Conservation (phyloP, 2,797 vertebrate species). For the Parauchenoglanis punctatus region DNA sequence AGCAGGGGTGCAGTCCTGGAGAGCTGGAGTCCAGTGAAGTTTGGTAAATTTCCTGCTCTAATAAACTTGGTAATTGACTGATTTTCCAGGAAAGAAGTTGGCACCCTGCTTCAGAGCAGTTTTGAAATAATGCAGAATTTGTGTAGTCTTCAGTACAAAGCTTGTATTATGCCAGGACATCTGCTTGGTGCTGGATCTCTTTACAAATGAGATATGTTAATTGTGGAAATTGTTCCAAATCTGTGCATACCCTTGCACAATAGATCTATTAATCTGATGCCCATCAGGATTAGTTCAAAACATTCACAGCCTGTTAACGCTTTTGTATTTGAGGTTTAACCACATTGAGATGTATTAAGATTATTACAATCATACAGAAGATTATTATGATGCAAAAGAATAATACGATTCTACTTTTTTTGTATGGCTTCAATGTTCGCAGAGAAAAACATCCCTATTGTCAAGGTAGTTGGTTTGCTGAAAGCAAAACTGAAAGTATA, state of each 20-base stretch:
- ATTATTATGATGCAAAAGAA: background rate
- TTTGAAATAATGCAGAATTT: constrained; percentile 4
- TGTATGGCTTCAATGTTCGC: background rate
- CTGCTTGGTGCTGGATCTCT: background rate
- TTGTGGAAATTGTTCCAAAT: constrained; percentile 8
- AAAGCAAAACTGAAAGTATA: background rate
- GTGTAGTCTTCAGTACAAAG: constrained; percentile 15
- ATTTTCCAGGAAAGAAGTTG: constrained; percentile 6
- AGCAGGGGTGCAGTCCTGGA: background rate
- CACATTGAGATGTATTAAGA: background rate
- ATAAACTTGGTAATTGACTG: background rate
- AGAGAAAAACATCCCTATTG: background rate
- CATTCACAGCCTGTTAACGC: background rate
- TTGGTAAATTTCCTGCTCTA: constrained; percentile 1
- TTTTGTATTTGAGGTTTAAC: background rate
- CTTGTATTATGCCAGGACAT: constrained; percentile 6
- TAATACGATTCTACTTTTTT: background rate
- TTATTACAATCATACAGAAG: background rate
- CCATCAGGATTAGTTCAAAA: background rate
- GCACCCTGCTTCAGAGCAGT: background rate
- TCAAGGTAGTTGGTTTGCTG: background rate
- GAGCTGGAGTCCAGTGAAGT: background rate
- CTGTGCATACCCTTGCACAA: background rate
- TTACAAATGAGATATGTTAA: constrained; percentile 6
- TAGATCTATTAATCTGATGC: background rate